phyloP scores from a whole-genome alignment of 2,113 vertebrate genomes.

The Puntigrus tetrazona region DNA sequence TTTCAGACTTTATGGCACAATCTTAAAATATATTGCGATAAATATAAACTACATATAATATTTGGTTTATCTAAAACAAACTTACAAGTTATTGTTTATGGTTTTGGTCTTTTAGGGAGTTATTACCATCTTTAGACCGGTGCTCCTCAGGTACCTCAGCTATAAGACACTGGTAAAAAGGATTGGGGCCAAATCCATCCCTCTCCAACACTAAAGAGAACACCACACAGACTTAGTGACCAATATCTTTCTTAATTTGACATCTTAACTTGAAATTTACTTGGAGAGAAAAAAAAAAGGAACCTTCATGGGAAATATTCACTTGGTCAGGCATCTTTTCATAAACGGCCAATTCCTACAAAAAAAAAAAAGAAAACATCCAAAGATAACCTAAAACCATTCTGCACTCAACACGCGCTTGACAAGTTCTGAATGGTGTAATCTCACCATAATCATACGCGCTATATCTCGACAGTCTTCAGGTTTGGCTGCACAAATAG shows the following conservation, averaged over 20 bases:
- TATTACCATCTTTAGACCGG: slow-evolving; percentile 69
- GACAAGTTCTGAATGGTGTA: neutral
- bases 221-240: neutral
- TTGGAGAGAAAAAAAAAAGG: no score
- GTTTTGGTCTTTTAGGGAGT: neutral
- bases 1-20: no score
- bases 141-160: slow-evolving; percentile 74
- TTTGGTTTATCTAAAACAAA: neutral
- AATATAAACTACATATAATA: neutral
- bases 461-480: slow-evolving; percentile 74
- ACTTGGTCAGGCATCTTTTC: slow-evolving; percentile 75
- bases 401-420: neutral
- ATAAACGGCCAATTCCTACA: slow-evolving; percentile 74
- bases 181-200: slow-evolving; percentile 76
- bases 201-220: slow-evolving; percentile 68
- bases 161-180: slow-evolving; percentile 74
- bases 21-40: neutral
- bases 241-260: neutral
- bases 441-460: slow-evolving; percentile 74
- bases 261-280: neutral
- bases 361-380: no score
- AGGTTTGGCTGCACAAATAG: slow-evolving; percentile 61
- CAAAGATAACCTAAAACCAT: neutral
- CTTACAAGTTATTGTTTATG: neutral
- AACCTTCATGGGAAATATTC: slow-evolving; percentile 71